These are phyloP conservation scores for Agrotis segetum DNA, from an alignment of 2,888 invertebrate species.

Conservation along the genomic window DNA sequence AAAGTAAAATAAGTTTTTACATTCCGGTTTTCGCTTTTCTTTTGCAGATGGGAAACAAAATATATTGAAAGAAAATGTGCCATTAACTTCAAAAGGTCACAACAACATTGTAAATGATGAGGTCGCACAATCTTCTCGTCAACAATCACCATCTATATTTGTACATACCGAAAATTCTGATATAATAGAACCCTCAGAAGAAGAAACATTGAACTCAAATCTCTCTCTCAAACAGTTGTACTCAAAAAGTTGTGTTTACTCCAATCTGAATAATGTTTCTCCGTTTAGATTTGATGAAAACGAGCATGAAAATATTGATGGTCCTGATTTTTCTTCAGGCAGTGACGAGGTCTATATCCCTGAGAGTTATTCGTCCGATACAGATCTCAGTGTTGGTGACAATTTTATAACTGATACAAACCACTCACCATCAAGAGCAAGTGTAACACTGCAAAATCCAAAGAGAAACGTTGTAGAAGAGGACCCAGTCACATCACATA, in stretches of 20 bases:
- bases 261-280: constrained; percentile 32
- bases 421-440: constrained; percentile 27
- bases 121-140: constrained; percentile 28
- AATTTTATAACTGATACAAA: constrained; percentile 28
- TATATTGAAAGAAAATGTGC: constrained; percentile 26
- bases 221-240: constrained; percentile 18
- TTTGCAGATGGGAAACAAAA: constrained; percentile 27
- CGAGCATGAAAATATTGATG: constrained; percentile 29
- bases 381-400: constrained; percentile 33
- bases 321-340: constrained; percentile 35
- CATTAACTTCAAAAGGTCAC: constrained; percentile 26
- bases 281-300: constrained; percentile 27
- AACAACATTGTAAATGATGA: constrained; percentile 31
- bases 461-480: constrained; percentile 26
- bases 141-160: constrained; percentile 30
- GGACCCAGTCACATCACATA: constrained; percentile 29
- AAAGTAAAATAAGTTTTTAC: constrained; percentile 27
- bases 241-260: constrained; percentile 20
- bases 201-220: constrained; percentile 30
- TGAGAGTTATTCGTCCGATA: constrained; percentile 35
- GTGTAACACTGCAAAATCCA: constrained; percentile 24
- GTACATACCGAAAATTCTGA: constrained; percentile 27
- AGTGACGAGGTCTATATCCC: constrained; percentile 35
- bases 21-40: constrained; percentile 7
- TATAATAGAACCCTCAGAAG: constrained; percentile 37